phyloP scores from a whole-genome alignment of 2,797 vertebrate genomes.

The Acrossocheilus wenchowensis region DNA sequence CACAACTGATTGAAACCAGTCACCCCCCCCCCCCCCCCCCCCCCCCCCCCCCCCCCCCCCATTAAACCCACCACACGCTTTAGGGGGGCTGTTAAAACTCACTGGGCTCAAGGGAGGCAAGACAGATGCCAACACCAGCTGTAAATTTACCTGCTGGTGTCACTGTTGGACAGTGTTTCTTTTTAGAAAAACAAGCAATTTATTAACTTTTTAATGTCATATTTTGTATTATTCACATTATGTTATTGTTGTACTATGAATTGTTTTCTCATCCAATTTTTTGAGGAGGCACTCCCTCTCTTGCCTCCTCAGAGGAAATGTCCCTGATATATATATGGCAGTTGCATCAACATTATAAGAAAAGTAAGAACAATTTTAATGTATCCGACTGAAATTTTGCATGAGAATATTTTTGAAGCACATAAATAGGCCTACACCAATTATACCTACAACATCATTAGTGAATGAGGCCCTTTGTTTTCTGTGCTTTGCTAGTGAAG shows the following conservation, averaged over 20 bases:
- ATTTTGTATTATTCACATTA: not conserved
- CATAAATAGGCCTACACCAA: not conserved
- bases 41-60: not conserved
- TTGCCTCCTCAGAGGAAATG: not conserved
- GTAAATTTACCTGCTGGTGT: not conserved
- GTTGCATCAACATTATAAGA: not conserved
- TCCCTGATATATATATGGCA: too few species aligned
- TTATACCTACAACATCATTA: not conserved
- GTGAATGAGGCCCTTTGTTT: not conserved
- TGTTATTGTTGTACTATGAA: not conserved
- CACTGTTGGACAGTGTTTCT: not conserved
- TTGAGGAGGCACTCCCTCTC: not conserved
- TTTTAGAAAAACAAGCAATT: not conserved
- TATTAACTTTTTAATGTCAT: not conserved
- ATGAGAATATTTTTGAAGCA: not conserved
- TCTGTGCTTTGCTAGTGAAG: not conserved
- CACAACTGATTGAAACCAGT: not conserved
- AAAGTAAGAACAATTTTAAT: not conserved
- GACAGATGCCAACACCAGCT: not conserved
- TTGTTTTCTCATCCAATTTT: not conserved
- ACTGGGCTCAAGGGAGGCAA: not conserved
- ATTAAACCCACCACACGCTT: not conserved
- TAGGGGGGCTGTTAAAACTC: not conserved
- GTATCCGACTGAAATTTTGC: not conserved
- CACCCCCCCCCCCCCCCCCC: not conserved